These are phyloP conservation scores for Bettongia penicillata DNA, from an alignment of 2,113 vertebrate species.

Conservation along the genomic window DNA sequence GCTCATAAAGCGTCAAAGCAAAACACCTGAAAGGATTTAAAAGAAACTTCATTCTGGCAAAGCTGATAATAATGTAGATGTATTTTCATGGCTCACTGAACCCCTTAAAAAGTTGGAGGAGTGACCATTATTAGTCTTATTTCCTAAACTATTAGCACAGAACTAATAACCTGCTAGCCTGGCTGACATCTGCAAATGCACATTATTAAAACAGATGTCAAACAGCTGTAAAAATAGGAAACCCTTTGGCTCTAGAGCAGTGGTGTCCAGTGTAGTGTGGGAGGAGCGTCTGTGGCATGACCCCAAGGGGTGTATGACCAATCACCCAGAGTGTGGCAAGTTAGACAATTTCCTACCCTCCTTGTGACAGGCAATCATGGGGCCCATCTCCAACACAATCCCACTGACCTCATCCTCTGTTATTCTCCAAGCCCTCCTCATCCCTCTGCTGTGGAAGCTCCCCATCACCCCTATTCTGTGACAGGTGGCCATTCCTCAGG, in stretches of 20 bases:
- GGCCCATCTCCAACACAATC: not conserved
- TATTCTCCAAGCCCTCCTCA: not conserved
- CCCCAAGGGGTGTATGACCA: not conserved
- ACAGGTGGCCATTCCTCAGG: not conserved
- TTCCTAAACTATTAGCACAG: conserved; percentile 42
- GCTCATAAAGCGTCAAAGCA: conserved; percentile 37
- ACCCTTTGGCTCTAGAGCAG: not conserved
- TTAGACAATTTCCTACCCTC: not conserved
- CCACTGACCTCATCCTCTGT: not conserved
- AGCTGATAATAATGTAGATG: conserved; percentile 41
- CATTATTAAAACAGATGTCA: not conserved
- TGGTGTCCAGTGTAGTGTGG: not conserved
- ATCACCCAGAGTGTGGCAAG: not conserved
- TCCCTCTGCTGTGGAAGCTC: not conserved
- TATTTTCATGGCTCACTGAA: conserved; percentile 59
- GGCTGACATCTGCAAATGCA: not conserved
- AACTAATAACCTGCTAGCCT: not conserved
- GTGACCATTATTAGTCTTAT: conserved; percentile 44
- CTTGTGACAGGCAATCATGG: not conserved
- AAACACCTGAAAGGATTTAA: conserved; percentile 41
- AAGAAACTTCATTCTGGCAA: conserved; percentile 52
- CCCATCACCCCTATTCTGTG: not conserved
- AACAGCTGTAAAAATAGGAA: conserved; percentile 28
- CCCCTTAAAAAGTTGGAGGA: conserved; percentile 36
- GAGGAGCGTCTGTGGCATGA: not conserved